These are phyloP conservation scores for Archilochus colubris DNA, from an alignment of 2,113 vertebrate genomes.

Conservation along the genomic window DNA sequence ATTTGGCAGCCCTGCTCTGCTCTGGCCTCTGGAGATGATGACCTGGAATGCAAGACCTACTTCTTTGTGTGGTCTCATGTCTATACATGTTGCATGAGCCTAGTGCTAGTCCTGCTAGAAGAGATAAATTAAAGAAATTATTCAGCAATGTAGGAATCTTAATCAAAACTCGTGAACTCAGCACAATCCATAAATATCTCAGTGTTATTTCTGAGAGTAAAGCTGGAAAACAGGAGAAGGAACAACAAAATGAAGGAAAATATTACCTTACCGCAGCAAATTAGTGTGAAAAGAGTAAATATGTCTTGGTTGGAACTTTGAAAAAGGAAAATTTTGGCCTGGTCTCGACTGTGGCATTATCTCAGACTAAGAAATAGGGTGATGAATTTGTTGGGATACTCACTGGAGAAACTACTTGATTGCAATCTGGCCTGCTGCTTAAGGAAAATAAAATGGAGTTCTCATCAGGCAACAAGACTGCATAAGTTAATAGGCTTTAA, in stretches of 20 bases:
- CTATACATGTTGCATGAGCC: neutral
- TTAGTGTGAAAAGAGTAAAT: constrained; percentile 39
- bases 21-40: constrained; percentile 44
- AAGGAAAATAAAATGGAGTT: constrained; percentile 68
- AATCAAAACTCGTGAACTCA: constrained; percentile 19
- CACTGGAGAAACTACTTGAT: constrained; percentile 54
- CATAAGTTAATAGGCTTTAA: constrained; percentile 71
- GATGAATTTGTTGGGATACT: constrained; percentile 68
- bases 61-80: constrained; percentile 54
- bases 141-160: neutral
- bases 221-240: neutral
- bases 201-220: neutral
- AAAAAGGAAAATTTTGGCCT: constrained; percentile 22
- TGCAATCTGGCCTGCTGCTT: constrained; percentile 69
- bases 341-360: constrained; percentile 49
- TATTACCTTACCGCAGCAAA: neutral
- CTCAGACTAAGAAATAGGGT: constrained; percentile 49
- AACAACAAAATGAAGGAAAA: constrained; percentile 1
- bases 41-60: constrained; percentile 41
- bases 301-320: neutral
- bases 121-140: neutral
- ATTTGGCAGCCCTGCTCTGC: constrained; percentile 35
- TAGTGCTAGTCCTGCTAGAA: neutral
- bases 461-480: constrained; percentile 63
- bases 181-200: constrained; percentile 12